phyloP scores from a whole-genome alignment of 2,888 invertebrate species.

The Leptinotarsa juncta region DNA sequence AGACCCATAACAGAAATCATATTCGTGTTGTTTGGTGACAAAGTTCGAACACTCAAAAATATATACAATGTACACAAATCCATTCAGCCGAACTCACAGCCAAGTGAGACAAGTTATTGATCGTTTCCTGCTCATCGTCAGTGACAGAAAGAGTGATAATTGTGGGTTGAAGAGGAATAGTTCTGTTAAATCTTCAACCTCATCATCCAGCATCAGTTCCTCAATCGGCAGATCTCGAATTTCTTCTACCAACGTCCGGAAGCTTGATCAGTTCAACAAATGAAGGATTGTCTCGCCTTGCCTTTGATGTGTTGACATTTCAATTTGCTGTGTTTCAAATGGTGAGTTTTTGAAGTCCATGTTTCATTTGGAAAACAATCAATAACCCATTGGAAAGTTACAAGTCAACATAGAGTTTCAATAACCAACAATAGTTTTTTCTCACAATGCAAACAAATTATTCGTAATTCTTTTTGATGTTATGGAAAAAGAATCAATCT shows the following conservation, averaged over 20 bases:
- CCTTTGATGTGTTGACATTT: not conserved
- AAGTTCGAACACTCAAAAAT: not conserved
- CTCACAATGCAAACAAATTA: too few relatives aligned
- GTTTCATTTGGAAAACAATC: not conserved
- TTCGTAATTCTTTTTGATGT: too few relatives aligned
- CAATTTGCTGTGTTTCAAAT: not conserved
- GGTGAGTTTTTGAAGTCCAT: not conserved
- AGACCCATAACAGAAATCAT: not conserved
- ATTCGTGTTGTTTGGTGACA: not conserved
- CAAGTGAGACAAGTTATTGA: constrained; percentile 75
- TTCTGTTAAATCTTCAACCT: constrained; percentile 42
- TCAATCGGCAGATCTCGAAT: constrained; percentile 30
- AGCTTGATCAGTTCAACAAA: constrained; percentile 23
- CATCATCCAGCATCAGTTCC: constrained; percentile 38
- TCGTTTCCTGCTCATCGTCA: constrained; percentile 69
- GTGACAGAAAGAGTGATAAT: constrained; percentile 43
- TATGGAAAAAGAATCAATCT: too few relatives aligned
- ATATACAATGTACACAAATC: constrained; percentile 75
- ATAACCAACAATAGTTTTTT: too few relatives aligned
- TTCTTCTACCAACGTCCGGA: constrained; percentile 34
- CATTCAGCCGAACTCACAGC: constrained; percentile 78
- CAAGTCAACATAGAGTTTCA: too few relatives aligned
- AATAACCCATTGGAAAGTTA: too few relatives aligned
- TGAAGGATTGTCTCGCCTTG: not conserved
- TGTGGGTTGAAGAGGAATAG: constrained; percentile 45